Evolutionary conservation across 2,797 vertebrate species (phyloP).

Genomic region (Linurgus olivaceus): DNA sequence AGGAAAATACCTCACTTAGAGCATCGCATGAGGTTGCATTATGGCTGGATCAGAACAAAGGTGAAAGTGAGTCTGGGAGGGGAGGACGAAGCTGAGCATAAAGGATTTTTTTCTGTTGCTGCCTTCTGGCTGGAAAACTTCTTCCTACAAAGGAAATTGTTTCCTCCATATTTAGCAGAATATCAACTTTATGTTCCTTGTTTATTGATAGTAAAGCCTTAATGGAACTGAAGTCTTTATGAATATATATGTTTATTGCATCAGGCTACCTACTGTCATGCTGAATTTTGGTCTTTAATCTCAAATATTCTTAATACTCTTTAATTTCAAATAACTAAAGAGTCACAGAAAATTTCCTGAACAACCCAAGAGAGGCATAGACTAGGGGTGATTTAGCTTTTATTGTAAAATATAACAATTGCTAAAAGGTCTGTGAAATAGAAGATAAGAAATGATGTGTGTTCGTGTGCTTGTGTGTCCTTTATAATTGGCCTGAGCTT

Average conservation of each 20-base stretch:
- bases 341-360: not conserved
- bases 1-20: not conserved
- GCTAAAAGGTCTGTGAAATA: not conserved
- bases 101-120: not conserved
- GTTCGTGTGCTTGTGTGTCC: not conserved
- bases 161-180: not conserved
- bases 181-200: not conserved
- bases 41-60: not conserved
- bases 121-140: not conserved
- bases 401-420: not conserved
- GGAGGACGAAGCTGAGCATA: not conserved
- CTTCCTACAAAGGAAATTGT: not conserved
- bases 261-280: not conserved
- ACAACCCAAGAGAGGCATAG: not conserved
- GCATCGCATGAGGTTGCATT: not conserved
- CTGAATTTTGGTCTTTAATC: not conserved
- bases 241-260: not conserved
- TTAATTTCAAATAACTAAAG: no score
- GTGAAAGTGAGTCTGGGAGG: not conserved
- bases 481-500: not conserved
- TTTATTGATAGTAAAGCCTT: constrained; percentile 13
- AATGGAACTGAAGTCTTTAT: not conserved
- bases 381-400: not conserved
- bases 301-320: no score
- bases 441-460: not conserved